Evolutionary conservation across 64 coral and sea anemone species (phyloP).

Genomic region (Pachyseris speciosa): DNA sequence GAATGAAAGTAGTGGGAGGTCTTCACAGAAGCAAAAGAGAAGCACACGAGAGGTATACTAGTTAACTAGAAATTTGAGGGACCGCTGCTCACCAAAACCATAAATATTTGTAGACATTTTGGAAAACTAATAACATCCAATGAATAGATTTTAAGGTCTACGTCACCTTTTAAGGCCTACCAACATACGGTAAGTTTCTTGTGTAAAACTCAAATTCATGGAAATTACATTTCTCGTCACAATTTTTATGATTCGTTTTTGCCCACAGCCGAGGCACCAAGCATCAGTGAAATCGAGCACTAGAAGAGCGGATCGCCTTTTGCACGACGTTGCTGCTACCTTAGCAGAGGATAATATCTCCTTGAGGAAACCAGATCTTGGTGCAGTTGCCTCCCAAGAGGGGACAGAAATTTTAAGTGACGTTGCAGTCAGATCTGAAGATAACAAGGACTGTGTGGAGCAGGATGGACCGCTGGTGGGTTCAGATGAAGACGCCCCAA

Average conservation of each 20-base stretch:
- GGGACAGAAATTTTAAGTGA: background rate
- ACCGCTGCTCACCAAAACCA: no score
- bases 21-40: background rate
- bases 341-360: conserved; percentile 1
- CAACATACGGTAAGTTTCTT: background rate
- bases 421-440: background rate
- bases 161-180: no score
- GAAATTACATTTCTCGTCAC: no score
- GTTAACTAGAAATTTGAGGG: no score
- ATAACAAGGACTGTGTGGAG: background rate
- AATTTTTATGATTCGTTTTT: background rate
- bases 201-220: no score
- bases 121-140: no score
- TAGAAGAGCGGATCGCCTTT: conserved; percentile 21
- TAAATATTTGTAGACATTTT: background rate
- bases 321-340: background rate
- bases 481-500: background rate
- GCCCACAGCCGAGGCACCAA: background rate
- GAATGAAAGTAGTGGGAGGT: background rate
- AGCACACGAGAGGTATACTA: background rate
- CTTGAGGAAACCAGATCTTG: background rate
- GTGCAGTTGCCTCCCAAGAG: no score
- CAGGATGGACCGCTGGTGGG: background rate
- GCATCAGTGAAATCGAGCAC: background rate
- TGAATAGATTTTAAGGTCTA: no score